Conservation (phyloP, 2,797 vertebrate species). For the Borostomias antarcticus region DNA sequence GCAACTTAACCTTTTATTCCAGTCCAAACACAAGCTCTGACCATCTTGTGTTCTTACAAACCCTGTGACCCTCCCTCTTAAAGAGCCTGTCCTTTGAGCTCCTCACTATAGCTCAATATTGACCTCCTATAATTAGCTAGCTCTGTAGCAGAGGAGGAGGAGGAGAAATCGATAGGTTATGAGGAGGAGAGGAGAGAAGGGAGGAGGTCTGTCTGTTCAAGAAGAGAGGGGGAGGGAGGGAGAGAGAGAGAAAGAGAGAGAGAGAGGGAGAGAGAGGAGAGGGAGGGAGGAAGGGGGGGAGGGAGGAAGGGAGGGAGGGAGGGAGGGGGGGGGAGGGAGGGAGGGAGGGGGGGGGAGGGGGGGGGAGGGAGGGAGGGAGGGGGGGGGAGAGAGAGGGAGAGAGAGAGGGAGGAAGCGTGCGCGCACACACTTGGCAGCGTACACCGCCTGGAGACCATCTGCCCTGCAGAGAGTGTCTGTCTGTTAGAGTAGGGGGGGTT, state of each 20-base stretch:
- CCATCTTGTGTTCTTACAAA: no score
- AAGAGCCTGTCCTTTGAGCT: no score
- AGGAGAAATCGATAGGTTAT: not conserved
- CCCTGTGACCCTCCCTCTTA: no score
- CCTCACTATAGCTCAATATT: no score
- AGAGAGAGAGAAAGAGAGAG: slow-evolving; percentile 7
- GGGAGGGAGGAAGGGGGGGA: slow-evolving; percentile 40
- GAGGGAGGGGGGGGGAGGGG: no score
- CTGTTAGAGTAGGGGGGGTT: slow-evolving; percentile 48
- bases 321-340: not conserved
- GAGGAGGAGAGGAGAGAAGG: not conserved
- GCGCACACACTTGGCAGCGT: slow-evolving; percentile 1
- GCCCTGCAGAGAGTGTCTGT: slow-evolving; percentile 27
- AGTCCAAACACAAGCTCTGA: no score
- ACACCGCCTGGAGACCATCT: slow-evolving; percentile 45
- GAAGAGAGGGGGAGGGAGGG: not conserved
- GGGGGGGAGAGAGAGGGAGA: slow-evolving; percentile 12
- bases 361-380: slow-evolving; percentile 32
- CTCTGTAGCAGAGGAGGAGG: not conserved
- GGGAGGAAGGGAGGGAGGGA: not conserved
- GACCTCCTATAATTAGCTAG: no score
- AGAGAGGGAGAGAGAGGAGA: slow-evolving; percentile 18
- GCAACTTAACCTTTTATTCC: no score
- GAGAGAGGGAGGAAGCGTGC: slow-evolving; percentile 14
- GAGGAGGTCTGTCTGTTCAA: not conserved